Evolutionary conservation across 1,140 invertebrate genomes (phyloP).

Genomic region (Oedothorax gibbosus): DNA sequence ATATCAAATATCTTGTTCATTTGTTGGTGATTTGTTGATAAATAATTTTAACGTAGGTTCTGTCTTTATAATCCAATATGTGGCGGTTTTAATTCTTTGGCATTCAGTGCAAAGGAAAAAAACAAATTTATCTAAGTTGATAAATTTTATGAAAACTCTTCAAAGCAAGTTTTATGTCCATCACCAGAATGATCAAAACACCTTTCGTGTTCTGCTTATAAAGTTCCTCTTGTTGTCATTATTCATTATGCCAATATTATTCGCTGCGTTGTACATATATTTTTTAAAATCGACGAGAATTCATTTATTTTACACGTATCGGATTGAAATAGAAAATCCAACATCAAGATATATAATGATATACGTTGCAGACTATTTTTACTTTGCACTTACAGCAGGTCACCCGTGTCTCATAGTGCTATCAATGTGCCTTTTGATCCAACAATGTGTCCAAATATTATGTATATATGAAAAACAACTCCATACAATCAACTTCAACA

Average conservation of each 20-base stretch:
- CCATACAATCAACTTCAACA: not conserved
- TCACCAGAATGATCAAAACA: no score
- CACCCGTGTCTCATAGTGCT: not conserved
- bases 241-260: not conserved
- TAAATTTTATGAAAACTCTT: no score
- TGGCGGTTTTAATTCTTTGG: no score
- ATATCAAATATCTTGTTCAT: no score
- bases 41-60: no score
- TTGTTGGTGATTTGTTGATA: no score
- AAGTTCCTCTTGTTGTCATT: not conserved
- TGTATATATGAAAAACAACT: not conserved
- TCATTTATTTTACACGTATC: not conserved
- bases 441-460: not conserved
- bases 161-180: no score
- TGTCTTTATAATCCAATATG: no score
- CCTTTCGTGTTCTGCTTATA: no score
- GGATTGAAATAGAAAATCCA: not conserved
- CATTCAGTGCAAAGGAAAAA: no score
- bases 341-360: not conserved
- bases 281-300: no score
- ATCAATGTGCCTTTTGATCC: constrained; percentile 2
- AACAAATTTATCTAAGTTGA: no score
- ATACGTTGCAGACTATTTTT: not conserved
- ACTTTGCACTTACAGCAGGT: not conserved
- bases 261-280: not conserved